A percentile compares a stretch with the other conserved stretches of the same genome.
phyloP scores from a whole-genome alignment of 2,888 invertebrate genomes.

The Danaus chrysippus region DNA sequence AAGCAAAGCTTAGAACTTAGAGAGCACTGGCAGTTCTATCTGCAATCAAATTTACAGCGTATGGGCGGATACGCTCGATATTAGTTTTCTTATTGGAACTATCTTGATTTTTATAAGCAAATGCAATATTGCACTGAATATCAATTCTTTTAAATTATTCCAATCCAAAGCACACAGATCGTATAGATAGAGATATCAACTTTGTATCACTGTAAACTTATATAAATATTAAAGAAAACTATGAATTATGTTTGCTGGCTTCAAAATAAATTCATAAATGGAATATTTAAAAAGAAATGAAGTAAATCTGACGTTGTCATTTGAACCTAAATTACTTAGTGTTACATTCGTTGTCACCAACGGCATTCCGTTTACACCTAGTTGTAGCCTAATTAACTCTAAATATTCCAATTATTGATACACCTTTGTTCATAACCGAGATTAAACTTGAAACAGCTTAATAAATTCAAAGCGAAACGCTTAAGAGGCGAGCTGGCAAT shows the following conservation, averaged over 20 bases:
- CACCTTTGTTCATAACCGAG: conserved; percentile 25
- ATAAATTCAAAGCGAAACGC: conserved; percentile 48
- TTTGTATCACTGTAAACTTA: neutral
- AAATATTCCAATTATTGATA: conserved; percentile 27
- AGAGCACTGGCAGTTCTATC: conserved; percentile 50
- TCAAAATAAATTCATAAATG: no score
- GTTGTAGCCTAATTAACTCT: conserved; percentile 1
- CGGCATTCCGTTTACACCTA: neutral
- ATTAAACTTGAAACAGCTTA: conserved; percentile 37
- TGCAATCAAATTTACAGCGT: conserved; percentile 59
- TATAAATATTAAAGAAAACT: no score
- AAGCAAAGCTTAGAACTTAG: conserved; percentile 43
- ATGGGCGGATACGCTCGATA: conserved; percentile 40
- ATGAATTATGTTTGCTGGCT: no score
- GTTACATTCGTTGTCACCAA: neutral
- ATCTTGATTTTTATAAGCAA: conserved; percentile 24
- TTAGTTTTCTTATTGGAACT: conserved; percentile 32
- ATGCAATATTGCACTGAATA: conserved; percentile 15
- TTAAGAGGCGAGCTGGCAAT: conserved; percentile 43
- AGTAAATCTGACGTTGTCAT: no score
- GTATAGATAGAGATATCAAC: neutral
- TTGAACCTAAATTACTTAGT: neutral
- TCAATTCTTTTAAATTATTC: conserved; percentile 1
- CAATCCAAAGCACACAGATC: neutral
- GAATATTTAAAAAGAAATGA: no score